Base-by-base conservation (phyloP, 2,797 vertebrate species). In the Phataginus tetradactyla region DNA sequence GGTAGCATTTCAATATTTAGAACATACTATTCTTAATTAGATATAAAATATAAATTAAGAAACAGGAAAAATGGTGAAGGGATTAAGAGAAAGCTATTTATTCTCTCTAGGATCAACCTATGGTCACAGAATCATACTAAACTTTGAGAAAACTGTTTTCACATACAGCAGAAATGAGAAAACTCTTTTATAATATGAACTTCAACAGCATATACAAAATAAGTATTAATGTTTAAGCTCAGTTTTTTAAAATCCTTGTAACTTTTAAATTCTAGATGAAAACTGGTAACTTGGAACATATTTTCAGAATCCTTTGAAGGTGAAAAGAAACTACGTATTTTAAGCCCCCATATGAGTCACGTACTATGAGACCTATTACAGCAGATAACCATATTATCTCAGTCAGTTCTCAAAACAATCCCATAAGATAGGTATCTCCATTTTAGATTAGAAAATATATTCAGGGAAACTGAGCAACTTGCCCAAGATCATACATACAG, bases 1-100 rank as follows among this genome's bases (percentile, higher is more conserved):
- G 61, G 61, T 55, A 94, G 14, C 57, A 96, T 86, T 92, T 88
- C 69, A 89, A 94, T 75, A 79, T 71, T 39, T 45, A 92, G 37
- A 93, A 80, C 21, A 64, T 63, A 95, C 27, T 94, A 90, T 72
- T 91, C 39, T 42, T 91, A 93, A 66, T 57, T 80, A 71, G 32
- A 66, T 17, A 20, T 32, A 93, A 93, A 25, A 42, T 34, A 69
- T 68, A 72, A 90, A 93, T 45, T 53, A 85, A 79, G 25, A 77
- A 80, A 18, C 34, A 86, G 21, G 39, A 77, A 86, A 90, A 89
- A 51, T 78, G 10, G 12, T 75, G 21, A 91, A 79, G 4, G 42
- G 17, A 66, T 85, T 68, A 87, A 94, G 0, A 94, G 37, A 74
- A 87, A 63, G 37, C 34, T 66, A 83, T 91, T 80, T 90, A 92